Evolutionary conservation across 2,797 vertebrate species (phyloP).

Genomic region (Phrynocephalus vlangalii): DNA sequence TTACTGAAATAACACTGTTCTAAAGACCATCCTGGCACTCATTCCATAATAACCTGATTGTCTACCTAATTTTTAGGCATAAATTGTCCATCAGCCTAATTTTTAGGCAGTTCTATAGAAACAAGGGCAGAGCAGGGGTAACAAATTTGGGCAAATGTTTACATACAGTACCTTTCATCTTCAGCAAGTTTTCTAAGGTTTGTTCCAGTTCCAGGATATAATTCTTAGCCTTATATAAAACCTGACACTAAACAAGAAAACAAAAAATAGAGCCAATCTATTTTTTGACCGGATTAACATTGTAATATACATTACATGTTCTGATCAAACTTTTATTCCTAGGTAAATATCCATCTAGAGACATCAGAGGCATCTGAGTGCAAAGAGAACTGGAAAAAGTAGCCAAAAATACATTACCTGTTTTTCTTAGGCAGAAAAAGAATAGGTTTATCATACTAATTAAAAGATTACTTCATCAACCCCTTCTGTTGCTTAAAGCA

Average conservation of each 20-base stretch:
- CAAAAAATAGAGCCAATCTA: constrained; percentile 56
- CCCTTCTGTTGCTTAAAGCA: constrained; percentile 13
- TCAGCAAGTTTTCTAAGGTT: constrained; percentile 79
- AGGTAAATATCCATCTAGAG: neutral
- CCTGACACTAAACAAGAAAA: constrained; percentile 81
- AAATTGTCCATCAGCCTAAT: neutral
- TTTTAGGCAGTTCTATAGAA: constrained; percentile 28
- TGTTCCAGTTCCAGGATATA: constrained; percentile 82
- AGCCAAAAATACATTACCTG: constrained; percentile 37
- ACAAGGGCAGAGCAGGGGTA: constrained; percentile 18
- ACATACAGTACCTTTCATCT: constrained; percentile 80
- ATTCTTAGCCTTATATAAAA: constrained; percentile 81
- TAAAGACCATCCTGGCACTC: neutral
- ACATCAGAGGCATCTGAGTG: constrained; percentile 10
- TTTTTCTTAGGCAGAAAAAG: neutral
- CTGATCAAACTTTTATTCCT: constrained; percentile 33
- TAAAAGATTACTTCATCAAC: constrained; percentile 43
- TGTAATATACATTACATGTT: constrained; percentile 42
- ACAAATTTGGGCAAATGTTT: constrained; percentile 41
- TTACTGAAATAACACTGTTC: neutral
- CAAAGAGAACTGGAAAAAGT: constrained; percentile 32
- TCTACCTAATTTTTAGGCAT: constrained; percentile 6
- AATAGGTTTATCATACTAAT: constrained; percentile 1
- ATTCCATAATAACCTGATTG: neutral
- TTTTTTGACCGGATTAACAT: constrained; percentile 18